Evolutionary conservation across 2,113 vertebrate species (phyloP), one percentile per base, ranked within the genome.

Genomic region (Zingel zingel): DNA sequence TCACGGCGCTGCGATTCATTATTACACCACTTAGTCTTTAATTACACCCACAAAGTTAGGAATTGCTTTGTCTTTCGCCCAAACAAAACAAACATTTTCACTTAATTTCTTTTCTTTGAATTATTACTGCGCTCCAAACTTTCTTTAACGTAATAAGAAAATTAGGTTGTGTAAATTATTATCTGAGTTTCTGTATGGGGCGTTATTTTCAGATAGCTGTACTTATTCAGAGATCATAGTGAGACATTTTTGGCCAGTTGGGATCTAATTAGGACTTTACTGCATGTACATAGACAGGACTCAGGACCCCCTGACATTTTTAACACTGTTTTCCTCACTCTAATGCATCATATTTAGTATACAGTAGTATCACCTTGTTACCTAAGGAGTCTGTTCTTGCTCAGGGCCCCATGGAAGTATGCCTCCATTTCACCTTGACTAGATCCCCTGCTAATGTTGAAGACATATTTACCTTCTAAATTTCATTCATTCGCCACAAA

Each of bases 401-500:
- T 85, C 62, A 12, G 27, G 79, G 83, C 33, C 54, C 50, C 50
- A 18, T 82, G 53, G 84, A 78, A 68, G 65, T 19, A 51, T 74
- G 45, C 67, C 75, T 89, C 59, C 50, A 33, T 70, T 73, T 66
- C 72, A 79, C 75, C 79, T 71, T 68, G 62, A 45, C 62, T 70
- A 15, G 66, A 85, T 80, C 75, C 64, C 74, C 79, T 74, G 83
- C 58, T 82, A 74, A 90, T 82, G 74, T 61, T 79, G 58, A 74
- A 83, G 74, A 71, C 64, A 74, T 88, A 84, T 87, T 90, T 90
- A 79, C 84, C 68, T 79, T 82, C 69, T 76, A 72, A 90, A 89
- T 67, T 80, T 70, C 75, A 88, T 86, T 83, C 85, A 82, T 73
- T 15, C 59, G 74, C 45, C 36, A 36, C 65, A 62, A 83, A 82